phyloP scores from a whole-genome alignment of 2,797 vertebrate species.

The Percopsis omiscomaycus region DNA sequence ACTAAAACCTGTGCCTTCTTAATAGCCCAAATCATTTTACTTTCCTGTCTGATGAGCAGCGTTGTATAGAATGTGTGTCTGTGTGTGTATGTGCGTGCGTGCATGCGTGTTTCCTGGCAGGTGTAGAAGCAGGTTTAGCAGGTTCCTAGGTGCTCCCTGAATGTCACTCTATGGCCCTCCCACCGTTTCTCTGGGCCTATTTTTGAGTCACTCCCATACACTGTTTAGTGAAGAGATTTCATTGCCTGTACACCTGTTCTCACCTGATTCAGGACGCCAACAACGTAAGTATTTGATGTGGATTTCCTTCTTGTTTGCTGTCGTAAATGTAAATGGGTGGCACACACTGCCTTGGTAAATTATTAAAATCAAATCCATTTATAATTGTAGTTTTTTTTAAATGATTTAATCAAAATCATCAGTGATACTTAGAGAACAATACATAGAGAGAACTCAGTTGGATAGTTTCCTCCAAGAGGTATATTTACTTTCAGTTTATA shows the following conservation, averaged over 20 bases:
- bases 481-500: no score
- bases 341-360: no score
- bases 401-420: no score
- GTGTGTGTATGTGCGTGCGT: constrained; percentile 29
- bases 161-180: constrained; percentile 51
- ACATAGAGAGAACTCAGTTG: no score
- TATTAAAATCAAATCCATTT: no score
- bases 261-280: constrained; percentile 52
- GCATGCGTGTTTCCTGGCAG: constrained; percentile 64
- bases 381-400: no score
- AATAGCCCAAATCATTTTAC: background rate
- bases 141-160: constrained; percentile 62
- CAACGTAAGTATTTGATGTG: constrained; percentile 61
- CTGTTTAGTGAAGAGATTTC: constrained; percentile 57
- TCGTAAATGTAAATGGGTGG: no score
- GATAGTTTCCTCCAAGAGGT: no score
- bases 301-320: constrained; percentile 25
- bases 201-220: constrained; percentile 54
- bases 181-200: constrained; percentile 43
- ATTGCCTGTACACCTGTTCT: constrained; percentile 66
- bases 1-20: background rate
- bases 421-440: no score
- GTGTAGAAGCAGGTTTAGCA: constrained; percentile 75
- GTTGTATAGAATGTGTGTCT: constrained; percentile 18
- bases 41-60: constrained; percentile 12